A percentile compares a stretch with the other conserved stretches of the same genome.
phyloP scores from a whole-genome alignment of 2,113 vertebrate species.

The Caloenas nicobarica region DNA sequence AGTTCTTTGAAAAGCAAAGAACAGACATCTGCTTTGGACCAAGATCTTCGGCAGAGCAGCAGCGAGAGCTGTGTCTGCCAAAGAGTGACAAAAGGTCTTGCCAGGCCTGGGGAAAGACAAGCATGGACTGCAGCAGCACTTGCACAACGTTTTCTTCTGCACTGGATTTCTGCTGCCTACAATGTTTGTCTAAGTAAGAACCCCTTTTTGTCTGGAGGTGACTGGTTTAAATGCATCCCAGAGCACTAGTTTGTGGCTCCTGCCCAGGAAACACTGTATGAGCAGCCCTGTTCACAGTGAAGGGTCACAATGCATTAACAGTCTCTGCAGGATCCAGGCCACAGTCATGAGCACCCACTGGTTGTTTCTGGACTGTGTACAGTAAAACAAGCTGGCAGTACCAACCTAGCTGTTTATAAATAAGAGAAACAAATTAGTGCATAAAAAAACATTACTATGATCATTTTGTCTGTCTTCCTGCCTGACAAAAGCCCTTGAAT shows the following conservation, averaged over 20 bases:
- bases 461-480: background rate
- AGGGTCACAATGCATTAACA: background rate
- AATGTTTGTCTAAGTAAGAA: background rate
- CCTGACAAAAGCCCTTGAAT: background rate
- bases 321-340: background rate
- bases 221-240: background rate
- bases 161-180: background rate
- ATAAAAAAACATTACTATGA: background rate
- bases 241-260: background rate
- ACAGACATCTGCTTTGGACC: constrained; percentile 14
- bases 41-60: background rate
- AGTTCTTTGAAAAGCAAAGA: background rate
- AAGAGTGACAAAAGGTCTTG: background rate
- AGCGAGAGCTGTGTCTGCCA: background rate
- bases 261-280: background rate
- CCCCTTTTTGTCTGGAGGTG: background rate
- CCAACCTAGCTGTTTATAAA: background rate
- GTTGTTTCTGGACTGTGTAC: background rate
- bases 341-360: background rate
- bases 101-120: background rate
- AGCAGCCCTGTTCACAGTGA: background rate
- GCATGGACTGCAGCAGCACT: background rate
- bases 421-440: background rate
- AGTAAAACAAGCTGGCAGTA: background rate
- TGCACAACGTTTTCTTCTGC: background rate